Conservation (phyloP, 2,113 vertebrate species). For the Donacobius atricapilla region DNA sequence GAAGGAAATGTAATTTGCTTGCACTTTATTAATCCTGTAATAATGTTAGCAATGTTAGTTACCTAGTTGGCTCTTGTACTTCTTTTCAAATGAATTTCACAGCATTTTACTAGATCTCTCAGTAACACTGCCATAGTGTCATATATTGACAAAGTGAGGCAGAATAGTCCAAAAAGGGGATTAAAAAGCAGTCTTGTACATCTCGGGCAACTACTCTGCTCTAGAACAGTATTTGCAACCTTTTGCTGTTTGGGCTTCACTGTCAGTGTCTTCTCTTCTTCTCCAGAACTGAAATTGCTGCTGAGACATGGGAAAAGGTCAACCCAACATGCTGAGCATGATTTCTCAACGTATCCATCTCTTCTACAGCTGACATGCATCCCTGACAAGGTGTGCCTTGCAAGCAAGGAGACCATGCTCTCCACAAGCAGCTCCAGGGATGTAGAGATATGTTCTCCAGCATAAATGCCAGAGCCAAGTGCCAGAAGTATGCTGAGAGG, state of each 20-base stretch:
- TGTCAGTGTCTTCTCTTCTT: not conserved
- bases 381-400: not conserved
- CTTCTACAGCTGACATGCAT: fast-evolving
- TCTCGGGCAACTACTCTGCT: not conserved
- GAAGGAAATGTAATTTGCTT: not conserved
- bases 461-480: not conserved
- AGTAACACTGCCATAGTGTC: not conserved
- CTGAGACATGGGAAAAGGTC: not conserved
- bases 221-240: not conserved
- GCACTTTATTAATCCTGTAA: not conserved
- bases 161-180: not conserved
- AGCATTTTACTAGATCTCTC: not conserved
- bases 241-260: not conserved
- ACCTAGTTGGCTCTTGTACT: not conserved
- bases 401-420: not conserved
- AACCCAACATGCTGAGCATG: fast-evolving
- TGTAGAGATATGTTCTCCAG: not conserved
- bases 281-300: not conserved
- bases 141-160: not conserved
- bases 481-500: not conserved
- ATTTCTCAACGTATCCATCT: not conserved
- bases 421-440: not conserved
- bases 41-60: not conserved
- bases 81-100: not conserved
- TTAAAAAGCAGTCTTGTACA: not conserved